Percentiles rank a stretch among this genome's conserved stretches.
Evolutionary conservation across 1,140 invertebrate genomes (phyloP).

Genomic region (Pseudomyrmex pallidus): DNA sequence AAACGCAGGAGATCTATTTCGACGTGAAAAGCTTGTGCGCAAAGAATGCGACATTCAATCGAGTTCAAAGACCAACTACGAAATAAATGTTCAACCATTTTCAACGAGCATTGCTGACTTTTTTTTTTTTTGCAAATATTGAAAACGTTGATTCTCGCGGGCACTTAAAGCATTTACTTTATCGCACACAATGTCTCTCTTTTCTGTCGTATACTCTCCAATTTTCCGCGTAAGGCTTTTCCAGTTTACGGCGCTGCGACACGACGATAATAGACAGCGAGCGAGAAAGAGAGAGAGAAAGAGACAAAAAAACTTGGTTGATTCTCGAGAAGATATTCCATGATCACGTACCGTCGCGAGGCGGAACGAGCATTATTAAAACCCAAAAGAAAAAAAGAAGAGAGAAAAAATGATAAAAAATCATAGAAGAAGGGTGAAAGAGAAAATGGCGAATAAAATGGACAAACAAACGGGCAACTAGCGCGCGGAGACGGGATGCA

Average conservation of each 20-base stretch:
- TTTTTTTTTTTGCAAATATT: no score
- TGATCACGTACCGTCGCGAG: not conserved
- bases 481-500: slow-evolving; percentile 38
- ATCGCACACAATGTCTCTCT: not conserved
- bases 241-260: not conserved
- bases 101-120: not conserved
- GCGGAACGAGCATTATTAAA: not conserved
- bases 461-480: slow-evolving; percentile 58
- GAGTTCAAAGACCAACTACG: slow-evolving; percentile 47
- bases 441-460: slow-evolving; percentile 60
- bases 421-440: not conserved
- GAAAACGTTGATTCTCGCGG: no score
- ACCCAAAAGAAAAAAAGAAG: slow-evolving; percentile 15
- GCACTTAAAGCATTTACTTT: no score
- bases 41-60: slow-evolving; percentile 51
- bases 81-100: slow-evolving; percentile 43
- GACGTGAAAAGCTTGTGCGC: slow-evolving; percentile 36
- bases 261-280: not conserved
- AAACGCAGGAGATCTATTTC: slow-evolving; percentile 47
- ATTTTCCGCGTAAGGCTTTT: slow-evolving; percentile 31
- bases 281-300: not conserved
- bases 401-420: slow-evolving; percentile 31
- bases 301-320: not conserved
- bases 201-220: not conserved
- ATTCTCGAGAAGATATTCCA: slow-evolving; percentile 31